Base-by-base conservation (phyloP, 2,888 invertebrate genomes). In the Aethes cnicana region DNA sequence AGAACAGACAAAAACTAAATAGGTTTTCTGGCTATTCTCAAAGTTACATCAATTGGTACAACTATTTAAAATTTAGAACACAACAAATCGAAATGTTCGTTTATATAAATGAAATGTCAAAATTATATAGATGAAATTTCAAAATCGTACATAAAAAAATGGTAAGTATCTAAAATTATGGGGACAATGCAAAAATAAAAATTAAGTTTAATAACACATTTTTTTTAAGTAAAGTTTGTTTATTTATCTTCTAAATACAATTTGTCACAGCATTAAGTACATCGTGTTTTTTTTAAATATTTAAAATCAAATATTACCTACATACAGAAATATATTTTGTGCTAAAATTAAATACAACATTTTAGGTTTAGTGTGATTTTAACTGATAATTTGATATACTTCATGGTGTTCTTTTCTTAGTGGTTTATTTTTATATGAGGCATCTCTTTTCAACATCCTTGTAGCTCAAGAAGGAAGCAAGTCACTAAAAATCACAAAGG, bases 21-120 rank as follows among this genome's bases (percentile, higher is more conserved):
- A 5, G n/a, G 7, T 4, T 11, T 4, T 6, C 17, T 26, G 32
- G 32, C 6, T 20, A 41, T 14, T 14, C 17, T 9, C 28, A 50
- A 25, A 56, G 61, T 49, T 81, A 81, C 58, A 37, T 53, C 2
- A 25, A 64, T 47, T 88, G 88, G 88, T 84, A 80, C 52, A 75
- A 69, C 8, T 66, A 77, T 46, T 60, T 88, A 36, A 81, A 82
- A 69, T 47, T 61, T 26, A 70, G 69, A 42, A 69, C 70, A 32
- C 68, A 72, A 57, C 72, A 75, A 59, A 66, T 88, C 42, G 81
- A 82, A 68, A 61, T 72, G 53, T 57, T 68, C 21, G 25, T 79
- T 7, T 88, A 85, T 54, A 66, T 84, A 36, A 66, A 82, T 49
- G 84, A 84, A 64, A 56, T 88, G 50, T 70, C 68, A 32, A 72